Base-by-base conservation (phyloP, 2,888 invertebrate species). In the Tineola bisselliella region DNA sequence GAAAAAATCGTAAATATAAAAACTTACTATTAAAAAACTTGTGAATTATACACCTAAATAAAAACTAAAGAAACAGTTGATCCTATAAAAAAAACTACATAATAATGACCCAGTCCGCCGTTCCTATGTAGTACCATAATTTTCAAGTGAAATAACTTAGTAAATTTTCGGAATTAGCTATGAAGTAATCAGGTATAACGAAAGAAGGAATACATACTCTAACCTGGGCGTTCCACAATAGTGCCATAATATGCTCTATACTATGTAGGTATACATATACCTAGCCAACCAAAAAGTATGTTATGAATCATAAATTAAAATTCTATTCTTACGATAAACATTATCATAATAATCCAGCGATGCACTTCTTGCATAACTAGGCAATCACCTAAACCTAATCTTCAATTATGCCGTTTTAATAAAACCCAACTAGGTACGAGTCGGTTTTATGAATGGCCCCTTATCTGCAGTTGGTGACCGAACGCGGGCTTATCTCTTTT, bases 381-480 rank as follows among this genome's bases (percentile, higher is more conserved):
- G 48, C 15, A 48, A 48, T 48, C 17, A n/a, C 17, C n/a, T 48
- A 48, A 48, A 48, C 15, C 15, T 48, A 48, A 48, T 48, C 48
- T 48, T 48, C 48, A 48, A 48, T 48, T 48, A 48, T 15, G 15
- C 15, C 17, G 3, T 38, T 38, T 48, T 48, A n/a, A 8, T 3
- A 48, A 48, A 48, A 48, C 10, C 48, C n/a, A 38, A 38, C 10
- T 25, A 25, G 25, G 43, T 48, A 48, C 48, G 10, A 3, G 48
- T 25, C 5, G 31, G 33, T 58, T 58, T 33, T 33, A 33, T 33
- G 58, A 58, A 33, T 58, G 58, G 17, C 58, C 58, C 25, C 33
- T 58, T 58, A 58, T 33, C 58, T 33, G 13, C 56, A 33, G 25
- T 58, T 33, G 15, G 13, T 17, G 58, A 58, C 58, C 33, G 15